These are phyloP conservation scores for Taphrorychus bicolor DNA, from an alignment of 2,888 invertebrate species.

Conservation along the genomic window DNA sequence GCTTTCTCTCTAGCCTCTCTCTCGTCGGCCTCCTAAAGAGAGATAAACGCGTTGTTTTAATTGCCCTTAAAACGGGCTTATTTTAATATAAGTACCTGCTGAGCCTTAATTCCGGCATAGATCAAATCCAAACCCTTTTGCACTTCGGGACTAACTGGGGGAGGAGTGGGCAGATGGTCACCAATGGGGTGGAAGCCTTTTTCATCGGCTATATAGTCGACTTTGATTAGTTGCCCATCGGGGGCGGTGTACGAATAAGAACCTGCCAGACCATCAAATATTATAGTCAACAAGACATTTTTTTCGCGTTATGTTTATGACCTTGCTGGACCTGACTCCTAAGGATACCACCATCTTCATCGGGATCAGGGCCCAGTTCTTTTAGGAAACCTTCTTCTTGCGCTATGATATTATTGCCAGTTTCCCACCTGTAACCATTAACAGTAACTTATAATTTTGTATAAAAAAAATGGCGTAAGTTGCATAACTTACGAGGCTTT, in stretches of 20 bases:
- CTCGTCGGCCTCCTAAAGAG: slow-evolving; percentile 66
- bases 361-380: slow-evolving; percentile 61
- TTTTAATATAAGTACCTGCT: slow-evolving; percentile 60
- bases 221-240: slow-evolving; percentile 76
- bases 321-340: slow-evolving; percentile 77
- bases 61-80: too few relatives aligned
- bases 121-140: slow-evolving; percentile 88
- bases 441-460: too few relatives aligned
- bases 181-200: slow-evolving; percentile 82
- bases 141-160: slow-evolving; percentile 83
- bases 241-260: slow-evolving; percentile 82
- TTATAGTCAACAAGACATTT: neutral
- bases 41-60: too few relatives aligned
- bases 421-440: slow-evolving; percentile 76
- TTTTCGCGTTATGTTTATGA: neutral
- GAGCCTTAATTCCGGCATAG: slow-evolving; percentile 79
- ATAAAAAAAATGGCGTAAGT: neutral
- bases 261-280: slow-evolving; percentile 53
- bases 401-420: slow-evolving; percentile 81
- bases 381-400: slow-evolving; percentile 81
- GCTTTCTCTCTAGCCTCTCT: slow-evolving; percentile 63
- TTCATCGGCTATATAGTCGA: slow-evolving; percentile 83
- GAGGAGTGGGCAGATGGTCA: slow-evolving; percentile 84
- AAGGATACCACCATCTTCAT: slow-evolving; percentile 65
- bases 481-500: slow-evolving; percentile 71